phyloP scores from a whole-genome alignment of 2,888 invertebrate species.

The Alsophila aescularia region DNA sequence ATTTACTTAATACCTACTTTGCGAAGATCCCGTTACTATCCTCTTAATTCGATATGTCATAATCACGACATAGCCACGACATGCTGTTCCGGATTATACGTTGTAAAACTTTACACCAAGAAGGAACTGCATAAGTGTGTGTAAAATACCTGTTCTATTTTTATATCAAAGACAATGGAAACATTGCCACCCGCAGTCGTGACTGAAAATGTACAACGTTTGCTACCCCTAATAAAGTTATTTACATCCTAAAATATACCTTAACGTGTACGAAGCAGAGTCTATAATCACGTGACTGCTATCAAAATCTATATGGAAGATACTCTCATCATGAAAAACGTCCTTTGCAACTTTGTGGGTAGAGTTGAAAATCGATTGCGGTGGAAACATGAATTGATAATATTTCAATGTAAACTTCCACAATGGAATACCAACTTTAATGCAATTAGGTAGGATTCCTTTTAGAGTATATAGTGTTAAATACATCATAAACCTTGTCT shows the following conservation, averaged over 20 bases:
- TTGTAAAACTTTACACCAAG: too few relatives aligned
- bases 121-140: too few relatives aligned
- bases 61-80: too few relatives aligned
- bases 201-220: slow-evolving; percentile 63
- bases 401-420: slow-evolving; percentile 19
- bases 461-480: slow-evolving; percentile 1
- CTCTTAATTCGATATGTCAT: too few relatives aligned
- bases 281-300: slow-evolving; percentile 28
- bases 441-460: not conserved
- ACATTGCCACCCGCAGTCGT: slow-evolving; percentile 54
- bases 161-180: slow-evolving; percentile 57
- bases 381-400: slow-evolving; percentile 14
- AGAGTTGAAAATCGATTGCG: slow-evolving; percentile 30
- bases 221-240: slow-evolving; percentile 55
- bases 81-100: too few relatives aligned
- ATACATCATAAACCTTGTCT: slow-evolving; percentile 12
- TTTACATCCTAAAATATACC: slow-evolving; percentile 46
- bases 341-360: slow-evolving; percentile 11
- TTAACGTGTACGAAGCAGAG: slow-evolving; percentile 29
- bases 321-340: slow-evolving; percentile 14
- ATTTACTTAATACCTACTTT: too few relatives aligned
- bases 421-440: slow-evolving; percentile 1
- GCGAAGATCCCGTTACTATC: too few relatives aligned
- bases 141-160: slow-evolving; percentile 41
- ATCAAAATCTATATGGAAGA: slow-evolving; percentile 50